These are phyloP conservation scores for Enteromius unitaeniatus DNA, from an alignment of 2,797 vertebrate species.

Conservation along the genomic window DNA sequence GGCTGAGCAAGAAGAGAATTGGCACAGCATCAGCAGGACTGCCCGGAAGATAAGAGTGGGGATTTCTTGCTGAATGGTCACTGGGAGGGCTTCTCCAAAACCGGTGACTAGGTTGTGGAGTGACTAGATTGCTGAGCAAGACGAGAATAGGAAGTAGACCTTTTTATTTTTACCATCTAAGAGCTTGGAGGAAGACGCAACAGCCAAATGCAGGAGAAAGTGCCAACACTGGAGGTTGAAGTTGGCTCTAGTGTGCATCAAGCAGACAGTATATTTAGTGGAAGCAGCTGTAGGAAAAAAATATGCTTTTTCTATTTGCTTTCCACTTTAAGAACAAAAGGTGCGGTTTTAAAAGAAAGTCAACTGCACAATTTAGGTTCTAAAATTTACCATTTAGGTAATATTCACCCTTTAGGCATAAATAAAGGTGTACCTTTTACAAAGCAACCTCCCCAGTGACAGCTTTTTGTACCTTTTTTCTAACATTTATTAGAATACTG, in stretches of 20 bases:
- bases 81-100: constrained; percentile 39
- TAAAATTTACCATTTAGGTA: background rate
- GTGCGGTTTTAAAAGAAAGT: background rate
- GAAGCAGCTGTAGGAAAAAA: constrained; percentile 6
- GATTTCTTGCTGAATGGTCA: constrained; percentile 28
- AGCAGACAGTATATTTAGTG: background rate
- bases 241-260: background rate
- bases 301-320: constrained; percentile 32
- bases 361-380: background rate
- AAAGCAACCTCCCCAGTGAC: background rate
- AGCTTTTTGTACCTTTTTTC: background rate
- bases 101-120: constrained; percentile 35
- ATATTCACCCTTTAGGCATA: background rate
- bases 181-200: constrained; percentile 29
- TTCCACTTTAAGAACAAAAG: background rate
- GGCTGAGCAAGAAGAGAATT: constrained; percentile 18
- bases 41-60: constrained; percentile 42
- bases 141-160: constrained; percentile 53
- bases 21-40: constrained; percentile 31
- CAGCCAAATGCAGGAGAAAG: constrained; percentile 40
- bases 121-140: constrained; percentile 49
- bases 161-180: constrained; percentile 43
- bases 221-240: constrained; percentile 34
- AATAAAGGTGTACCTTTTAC: background rate
- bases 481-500: background rate